Evolutionary conservation across 2,113 vertebrate genomes (phyloP).

Genomic region (Varanus salvator): DNA sequence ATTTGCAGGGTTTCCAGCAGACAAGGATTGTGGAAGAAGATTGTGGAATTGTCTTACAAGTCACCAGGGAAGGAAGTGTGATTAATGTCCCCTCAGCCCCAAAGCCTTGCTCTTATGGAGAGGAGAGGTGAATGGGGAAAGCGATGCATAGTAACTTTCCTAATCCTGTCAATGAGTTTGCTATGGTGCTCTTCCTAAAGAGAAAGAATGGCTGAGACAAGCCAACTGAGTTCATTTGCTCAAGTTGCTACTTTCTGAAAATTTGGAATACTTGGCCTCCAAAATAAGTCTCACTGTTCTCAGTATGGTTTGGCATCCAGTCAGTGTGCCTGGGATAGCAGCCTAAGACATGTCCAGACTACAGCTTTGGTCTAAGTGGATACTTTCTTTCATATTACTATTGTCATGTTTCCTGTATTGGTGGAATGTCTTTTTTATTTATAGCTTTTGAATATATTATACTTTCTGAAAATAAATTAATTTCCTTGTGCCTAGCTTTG

Average conservation of each 20-base stretch:
- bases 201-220: neutral
- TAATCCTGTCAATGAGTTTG: neutral
- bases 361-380: neutral
- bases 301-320: neutral
- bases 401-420: neutral
- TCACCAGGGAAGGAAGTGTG: neutral
- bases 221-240: neutral
- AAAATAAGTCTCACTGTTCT: neutral
- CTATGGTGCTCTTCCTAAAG: neutral
- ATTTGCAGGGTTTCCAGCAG: neutral
- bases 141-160: neutral
- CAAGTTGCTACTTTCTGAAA: neutral
- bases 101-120: neutral
- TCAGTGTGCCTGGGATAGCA: neutral
- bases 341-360: neutral
- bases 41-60: too few species aligned
- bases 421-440: too few species aligned
- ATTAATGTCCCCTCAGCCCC: neutral
- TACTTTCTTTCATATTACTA: neutral
- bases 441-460: neutral
- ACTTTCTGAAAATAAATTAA: neutral
- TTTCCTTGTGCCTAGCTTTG: too few species aligned
- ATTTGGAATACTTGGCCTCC: neutral
- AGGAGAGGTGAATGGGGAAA: neutral
- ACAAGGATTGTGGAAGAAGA: neutral